These are phyloP conservation scores for Argyresthia albistria DNA, from an alignment of 2,888 invertebrate genomes.

Conservation along the genomic window DNA sequence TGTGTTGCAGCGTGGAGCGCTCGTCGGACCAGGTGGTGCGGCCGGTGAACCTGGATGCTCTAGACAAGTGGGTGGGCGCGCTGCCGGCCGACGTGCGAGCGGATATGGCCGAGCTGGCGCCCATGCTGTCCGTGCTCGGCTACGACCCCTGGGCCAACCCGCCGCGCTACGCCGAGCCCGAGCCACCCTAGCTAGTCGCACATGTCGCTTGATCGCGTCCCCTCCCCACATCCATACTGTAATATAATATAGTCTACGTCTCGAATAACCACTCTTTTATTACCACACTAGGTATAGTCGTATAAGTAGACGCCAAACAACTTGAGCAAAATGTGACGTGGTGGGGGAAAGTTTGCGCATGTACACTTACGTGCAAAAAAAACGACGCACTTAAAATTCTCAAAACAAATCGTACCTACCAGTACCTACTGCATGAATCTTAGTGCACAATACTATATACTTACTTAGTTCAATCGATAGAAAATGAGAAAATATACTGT, in stretches of 20 bases:
- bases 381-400: too few species aligned
- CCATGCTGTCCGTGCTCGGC: conserved; percentile 92
- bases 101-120: conserved; percentile 94
- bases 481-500: too few species aligned
- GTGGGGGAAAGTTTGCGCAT: too few species aligned
- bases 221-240: conserved; percentile 16
- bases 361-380: too few species aligned
- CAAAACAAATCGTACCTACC: too few species aligned
- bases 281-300: too few species aligned
- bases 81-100: conserved; percentile 92
- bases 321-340: too few species aligned
- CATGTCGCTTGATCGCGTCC: conserved; percentile 65
- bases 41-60: conserved; percentile 96
- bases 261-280: too few species aligned
- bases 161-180: conserved; percentile 92
- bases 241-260: neutral
- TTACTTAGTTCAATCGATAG: too few species aligned
- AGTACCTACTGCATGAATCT: too few species aligned
- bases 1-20: conserved; percentile 85
- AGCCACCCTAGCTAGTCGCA: conserved; percentile 74
- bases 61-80: conserved; percentile 92
- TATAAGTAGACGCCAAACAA: too few species aligned
- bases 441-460: too few species aligned
- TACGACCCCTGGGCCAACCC: conserved; percentile 98
- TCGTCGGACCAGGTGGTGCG: conserved; percentile 99